Evolutionary conservation across 2,797 vertebrate genomes (phyloP).

Genomic region (Lacerta viridis): DNA sequence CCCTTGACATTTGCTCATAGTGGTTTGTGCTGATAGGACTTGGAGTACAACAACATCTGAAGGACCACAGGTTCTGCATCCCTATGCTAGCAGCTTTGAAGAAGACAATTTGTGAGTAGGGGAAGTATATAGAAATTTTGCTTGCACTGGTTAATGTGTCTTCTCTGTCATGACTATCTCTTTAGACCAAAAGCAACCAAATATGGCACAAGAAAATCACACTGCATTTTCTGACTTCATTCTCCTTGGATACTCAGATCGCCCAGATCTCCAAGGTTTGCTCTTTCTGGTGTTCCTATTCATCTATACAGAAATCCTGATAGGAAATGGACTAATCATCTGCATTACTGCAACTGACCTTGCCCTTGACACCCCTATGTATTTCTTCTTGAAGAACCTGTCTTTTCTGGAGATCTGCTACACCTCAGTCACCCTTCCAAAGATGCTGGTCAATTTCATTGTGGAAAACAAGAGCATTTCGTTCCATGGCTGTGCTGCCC

Average conservation of each 20-base stretch:
- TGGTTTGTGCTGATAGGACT: no score
- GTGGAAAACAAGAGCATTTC: constrained; percentile 48
- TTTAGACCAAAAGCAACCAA: background rate
- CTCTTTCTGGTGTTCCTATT: constrained; percentile 62
- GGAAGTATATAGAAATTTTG: background rate
- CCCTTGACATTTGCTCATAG: no score
- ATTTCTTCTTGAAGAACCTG: constrained; percentile 71
- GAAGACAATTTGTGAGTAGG: background rate
- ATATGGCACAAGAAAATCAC: background rate
- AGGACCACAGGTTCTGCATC: no score
- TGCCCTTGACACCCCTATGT: constrained; percentile 68
- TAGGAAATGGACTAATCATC: constrained; percentile 66
- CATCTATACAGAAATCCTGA: constrained; percentile 57
- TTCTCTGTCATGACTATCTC: background rate
- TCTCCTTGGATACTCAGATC: constrained; percentile 65
- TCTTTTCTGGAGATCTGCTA: constrained; percentile 70
- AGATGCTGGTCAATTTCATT: constrained; percentile 65
- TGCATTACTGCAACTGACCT: constrained; percentile 29
- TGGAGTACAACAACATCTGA: no score
- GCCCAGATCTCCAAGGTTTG: constrained; percentile 49
- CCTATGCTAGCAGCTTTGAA: background rate
- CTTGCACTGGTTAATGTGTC: background rate
- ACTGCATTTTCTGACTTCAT: constrained; percentile 53
- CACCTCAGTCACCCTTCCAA: constrained; percentile 61
- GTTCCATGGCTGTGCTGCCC: constrained; percentile 60